These are phyloP conservation scores for Mythimna vitellina DNA, from an alignment of 2,888 invertebrate species.

Conservation along the genomic window DNA sequence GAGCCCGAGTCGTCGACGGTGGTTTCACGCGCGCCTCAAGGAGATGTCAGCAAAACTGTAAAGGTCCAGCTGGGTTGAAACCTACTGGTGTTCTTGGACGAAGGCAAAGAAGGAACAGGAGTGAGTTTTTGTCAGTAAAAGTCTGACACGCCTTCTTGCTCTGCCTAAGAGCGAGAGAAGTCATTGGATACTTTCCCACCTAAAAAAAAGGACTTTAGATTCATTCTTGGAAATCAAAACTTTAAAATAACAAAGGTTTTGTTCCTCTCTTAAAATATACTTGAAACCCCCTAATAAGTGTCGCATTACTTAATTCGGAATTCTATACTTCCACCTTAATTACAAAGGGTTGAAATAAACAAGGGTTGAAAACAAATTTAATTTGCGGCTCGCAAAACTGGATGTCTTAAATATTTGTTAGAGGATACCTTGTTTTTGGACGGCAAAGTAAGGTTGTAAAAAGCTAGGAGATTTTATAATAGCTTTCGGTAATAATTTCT, in stretches of 20 bases:
- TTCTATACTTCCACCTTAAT: slow-evolving; percentile 59
- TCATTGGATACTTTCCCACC: too few species aligned
- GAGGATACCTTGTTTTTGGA: slow-evolving; percentile 7
- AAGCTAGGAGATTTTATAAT: slow-evolving; percentile 40
- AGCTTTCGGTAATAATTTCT: slow-evolving; percentile 50
- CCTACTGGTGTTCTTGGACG: too few species aligned
- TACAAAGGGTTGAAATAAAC: slow-evolving; percentile 54
- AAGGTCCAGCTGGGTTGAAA: too few species aligned
- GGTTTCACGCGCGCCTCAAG: too few species aligned
- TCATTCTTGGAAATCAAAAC: neutral
- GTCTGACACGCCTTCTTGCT: too few species aligned
- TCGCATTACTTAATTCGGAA: slow-evolving; percentile 58
- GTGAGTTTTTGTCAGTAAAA: neutral
- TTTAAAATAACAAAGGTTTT: slow-evolving; percentile 7
- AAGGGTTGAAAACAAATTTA: slow-evolving; percentile 45
- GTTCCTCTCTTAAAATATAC: neutral
- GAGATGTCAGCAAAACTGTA: too few species aligned
- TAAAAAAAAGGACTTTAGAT: neutral
- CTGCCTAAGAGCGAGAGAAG: too few species aligned
- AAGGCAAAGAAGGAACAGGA: too few species aligned
- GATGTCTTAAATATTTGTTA: neutral
- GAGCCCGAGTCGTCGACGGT: too few species aligned
- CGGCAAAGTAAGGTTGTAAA: slow-evolving; percentile 38
- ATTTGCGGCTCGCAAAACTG: slow-evolving; percentile 24
- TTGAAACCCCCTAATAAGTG: slow-evolving; percentile 45